Evolutionary conservation across 2,113 vertebrate genomes (phyloP).

Genomic region (Macquaria ambigua): DNA sequence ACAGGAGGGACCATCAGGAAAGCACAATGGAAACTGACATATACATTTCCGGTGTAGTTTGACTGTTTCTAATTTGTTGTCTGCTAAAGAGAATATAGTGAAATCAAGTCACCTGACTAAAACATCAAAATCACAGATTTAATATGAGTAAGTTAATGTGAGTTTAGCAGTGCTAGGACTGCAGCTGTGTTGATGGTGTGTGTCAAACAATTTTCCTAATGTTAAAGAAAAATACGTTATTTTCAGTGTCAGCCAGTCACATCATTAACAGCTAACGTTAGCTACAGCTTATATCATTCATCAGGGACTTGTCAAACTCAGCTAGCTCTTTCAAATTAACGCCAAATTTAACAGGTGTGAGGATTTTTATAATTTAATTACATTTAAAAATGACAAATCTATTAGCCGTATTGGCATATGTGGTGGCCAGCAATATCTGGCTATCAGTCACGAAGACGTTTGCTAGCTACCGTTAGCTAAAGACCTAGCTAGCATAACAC

Average conservation of each 20-base stretch:
- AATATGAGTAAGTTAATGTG: background rate
- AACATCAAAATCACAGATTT: background rate
- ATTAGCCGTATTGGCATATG: background rate
- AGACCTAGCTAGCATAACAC: slow-evolving; percentile 58
- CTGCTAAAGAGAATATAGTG: background rate
- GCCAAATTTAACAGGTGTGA: background rate
- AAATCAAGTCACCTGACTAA: background rate
- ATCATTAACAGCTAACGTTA: slow-evolving; percentile 60
- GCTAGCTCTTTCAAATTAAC: background rate
- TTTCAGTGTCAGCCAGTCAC: slow-evolving; percentile 33
- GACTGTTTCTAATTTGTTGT: background rate
- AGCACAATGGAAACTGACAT: background rate
- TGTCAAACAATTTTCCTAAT: background rate
- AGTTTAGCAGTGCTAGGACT: background rate
- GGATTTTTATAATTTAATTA: background rate
- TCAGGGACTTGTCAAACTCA: slow-evolving; percentile 34
- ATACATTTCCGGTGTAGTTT: background rate
- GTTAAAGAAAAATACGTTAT: background rate
- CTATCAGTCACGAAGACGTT: background rate
- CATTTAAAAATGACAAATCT: too few species aligned
- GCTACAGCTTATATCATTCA: slow-evolving; percentile 55
- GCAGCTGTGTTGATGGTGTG: background rate
- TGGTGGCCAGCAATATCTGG: background rate
- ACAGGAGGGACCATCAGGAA: background rate
- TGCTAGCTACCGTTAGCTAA: slow-evolving; percentile 42